Evolutionary conservation across 92 coral and sea anemone species (phyloP), one percentile per base, ranked within the genome.

Genomic region (Isaurus tuberculatus): DNA sequence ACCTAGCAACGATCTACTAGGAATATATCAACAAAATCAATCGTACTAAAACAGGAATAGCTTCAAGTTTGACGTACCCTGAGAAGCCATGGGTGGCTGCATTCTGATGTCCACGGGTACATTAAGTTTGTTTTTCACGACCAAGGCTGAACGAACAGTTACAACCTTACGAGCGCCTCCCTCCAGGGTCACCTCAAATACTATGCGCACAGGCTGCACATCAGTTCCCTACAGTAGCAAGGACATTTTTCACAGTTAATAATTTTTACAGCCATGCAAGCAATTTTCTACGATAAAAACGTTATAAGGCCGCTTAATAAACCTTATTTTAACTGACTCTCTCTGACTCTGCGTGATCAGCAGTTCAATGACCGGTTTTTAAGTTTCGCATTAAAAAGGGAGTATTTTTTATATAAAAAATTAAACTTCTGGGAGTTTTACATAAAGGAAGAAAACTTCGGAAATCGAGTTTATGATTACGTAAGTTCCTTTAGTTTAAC

Each of bases 101-200:
- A 97, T 81, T 73, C 85, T 92, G 3, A 94, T 88, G 48, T 96
- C 97, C 57, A 90, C 53, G 2, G 98, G 97, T 19, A 92, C 49
- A 81, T 97, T 97, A 57, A 92, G 92, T 80, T 94, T 97, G 88
- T 97, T 97, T 69, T 72, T 88, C 8, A 97, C 36, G 55, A 83
- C 91, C 77, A 97, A 89, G 14, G 99, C 96, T 37, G 99, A 97
- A 37, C 94, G 91, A 46, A 97, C 90, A 26, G 97, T 94, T 75
- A 97, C 99, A 10, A 97, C 98, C 65, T 97, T 97, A n/a, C 95
- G 97, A 3, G 98, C 98, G 19, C 99, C 92, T 13, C 94, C 97
- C 79, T 94, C 97, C 71, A 97, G 80, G 22, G 94, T 97, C 15
- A 97, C 93, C 37, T 97, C 95, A 80, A 97, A 97, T 74, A 97